Percentiles rank a stretch among this genome's conserved stretches.
These are phyloP conservation scores for Labeo rohita DNA, from an alignment of 2,113 vertebrate genomes.

Conservation along the genomic window DNA sequence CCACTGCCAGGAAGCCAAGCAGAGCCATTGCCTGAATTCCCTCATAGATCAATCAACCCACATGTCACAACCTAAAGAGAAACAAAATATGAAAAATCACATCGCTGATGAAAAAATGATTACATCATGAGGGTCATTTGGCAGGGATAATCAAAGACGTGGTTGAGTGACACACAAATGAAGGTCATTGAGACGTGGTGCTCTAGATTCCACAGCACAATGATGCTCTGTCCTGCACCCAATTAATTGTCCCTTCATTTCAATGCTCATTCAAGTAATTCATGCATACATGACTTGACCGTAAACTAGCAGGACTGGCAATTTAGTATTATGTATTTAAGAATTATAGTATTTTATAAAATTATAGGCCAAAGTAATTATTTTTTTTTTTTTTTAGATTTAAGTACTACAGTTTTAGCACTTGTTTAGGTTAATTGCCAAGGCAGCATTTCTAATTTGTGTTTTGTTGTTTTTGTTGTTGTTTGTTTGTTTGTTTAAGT, in stretches of 20 bases:
- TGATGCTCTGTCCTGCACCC: constrained; percentile 58
- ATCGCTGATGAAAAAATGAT: constrained; percentile 55
- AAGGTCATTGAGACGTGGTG: constrained; percentile 60
- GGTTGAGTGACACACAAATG: constrained; percentile 49
- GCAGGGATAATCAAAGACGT: constrained; percentile 62
- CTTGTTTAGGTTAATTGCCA: too few relatives aligned
- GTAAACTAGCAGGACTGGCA: not conserved
- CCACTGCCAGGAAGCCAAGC: constrained; percentile 55
- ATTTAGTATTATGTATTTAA: not conserved
- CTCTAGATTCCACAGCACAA: constrained; percentile 70
- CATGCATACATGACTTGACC: not conserved
- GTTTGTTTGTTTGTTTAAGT: too few relatives aligned
- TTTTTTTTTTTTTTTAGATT: too few relatives aligned
- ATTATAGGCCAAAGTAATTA: too few relatives aligned
- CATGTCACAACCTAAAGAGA: constrained; percentile 38
- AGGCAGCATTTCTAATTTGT: too few relatives aligned
- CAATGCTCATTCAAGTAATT: not conserved
- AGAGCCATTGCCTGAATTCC: constrained; percentile 65
- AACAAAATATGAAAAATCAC: constrained; percentile 41
- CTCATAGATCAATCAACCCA: constrained; percentile 65
- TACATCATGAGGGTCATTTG: constrained; percentile 62
- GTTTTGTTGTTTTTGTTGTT: too few relatives aligned
- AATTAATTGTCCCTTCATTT: not conserved
- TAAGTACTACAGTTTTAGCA: too few relatives aligned
- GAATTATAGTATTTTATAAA: not conserved